Evolutionary conservation across 2,797 vertebrate species (phyloP).

Genomic region (Xenops minutus): DNA sequence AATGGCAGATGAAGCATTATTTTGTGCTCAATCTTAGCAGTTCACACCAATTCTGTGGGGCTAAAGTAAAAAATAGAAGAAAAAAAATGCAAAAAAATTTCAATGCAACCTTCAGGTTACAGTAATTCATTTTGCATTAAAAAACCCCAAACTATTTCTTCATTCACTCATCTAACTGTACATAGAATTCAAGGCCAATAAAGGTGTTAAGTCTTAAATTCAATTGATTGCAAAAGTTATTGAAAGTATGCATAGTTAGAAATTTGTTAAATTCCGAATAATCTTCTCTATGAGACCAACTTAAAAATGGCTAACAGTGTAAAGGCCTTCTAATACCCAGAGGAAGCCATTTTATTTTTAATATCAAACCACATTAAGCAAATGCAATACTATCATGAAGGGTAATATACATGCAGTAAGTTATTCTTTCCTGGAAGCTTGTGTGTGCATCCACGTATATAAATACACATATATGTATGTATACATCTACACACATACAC

Average conservation of each 20-base stretch:
- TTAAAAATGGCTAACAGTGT: conserved; percentile 21
- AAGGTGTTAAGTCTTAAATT: background rate
- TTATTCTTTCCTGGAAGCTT: background rate
- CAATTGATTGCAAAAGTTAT: background rate
- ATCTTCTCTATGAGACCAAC: background rate
- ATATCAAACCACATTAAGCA: background rate
- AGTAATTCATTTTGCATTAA: background rate
- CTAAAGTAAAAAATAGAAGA: background rate
- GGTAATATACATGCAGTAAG: background rate
- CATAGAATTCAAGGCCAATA: background rate
- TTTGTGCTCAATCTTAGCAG: background rate
- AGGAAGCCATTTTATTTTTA: conserved; percentile 60
- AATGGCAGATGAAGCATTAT: background rate
- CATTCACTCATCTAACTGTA: background rate
- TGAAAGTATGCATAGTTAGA: background rate
- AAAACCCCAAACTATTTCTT: background rate
- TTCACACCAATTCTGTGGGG: background rate
- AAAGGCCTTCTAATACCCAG: background rate
- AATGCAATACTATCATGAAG: background rate
- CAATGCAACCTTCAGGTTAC: background rate
- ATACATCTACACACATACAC: fast-evolving
- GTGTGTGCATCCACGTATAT: background rate
- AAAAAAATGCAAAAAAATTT: background rate
- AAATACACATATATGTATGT: background rate
- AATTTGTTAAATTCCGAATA: background rate